phyloP scores from a whole-genome alignment of 2,113 vertebrate species.

The Ia io region DNA sequence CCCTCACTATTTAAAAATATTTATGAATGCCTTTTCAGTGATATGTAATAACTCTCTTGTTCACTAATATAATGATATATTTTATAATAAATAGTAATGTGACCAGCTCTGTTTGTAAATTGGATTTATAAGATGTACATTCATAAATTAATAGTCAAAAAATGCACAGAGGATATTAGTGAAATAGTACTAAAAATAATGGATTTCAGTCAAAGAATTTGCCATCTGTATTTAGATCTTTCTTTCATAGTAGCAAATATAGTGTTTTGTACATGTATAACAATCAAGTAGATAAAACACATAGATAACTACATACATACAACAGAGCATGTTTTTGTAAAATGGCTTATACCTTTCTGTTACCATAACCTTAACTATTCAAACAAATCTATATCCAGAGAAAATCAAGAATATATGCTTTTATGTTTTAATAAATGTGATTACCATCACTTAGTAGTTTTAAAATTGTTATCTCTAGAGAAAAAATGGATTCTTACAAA shows the following conservation, averaged over 20 bases:
- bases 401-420: neutral
- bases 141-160: conserved; percentile 1
- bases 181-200: neutral
- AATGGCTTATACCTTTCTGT: neutral
- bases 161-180: neutral
- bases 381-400: neutral
- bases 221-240: neutral
- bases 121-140: neutral
- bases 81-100: neutral
- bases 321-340: neutral
- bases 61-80: neutral
- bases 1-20: neutral
- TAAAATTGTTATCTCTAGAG: neutral
- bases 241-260: neutral
- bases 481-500: neutral
- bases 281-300: neutral
- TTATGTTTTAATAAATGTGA: neutral
- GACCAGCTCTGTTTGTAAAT: neutral
- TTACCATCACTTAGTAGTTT: neutral
- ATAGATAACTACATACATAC: neutral
- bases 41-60: neutral
- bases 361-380: neutral
- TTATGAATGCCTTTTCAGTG: conserved; percentile 4
- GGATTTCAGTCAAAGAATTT: neutral
- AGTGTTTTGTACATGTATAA: neutral